Evolutionary conservation across 2,888 invertebrate genomes (phyloP).

Genomic region (Buathra laborator): DNA sequence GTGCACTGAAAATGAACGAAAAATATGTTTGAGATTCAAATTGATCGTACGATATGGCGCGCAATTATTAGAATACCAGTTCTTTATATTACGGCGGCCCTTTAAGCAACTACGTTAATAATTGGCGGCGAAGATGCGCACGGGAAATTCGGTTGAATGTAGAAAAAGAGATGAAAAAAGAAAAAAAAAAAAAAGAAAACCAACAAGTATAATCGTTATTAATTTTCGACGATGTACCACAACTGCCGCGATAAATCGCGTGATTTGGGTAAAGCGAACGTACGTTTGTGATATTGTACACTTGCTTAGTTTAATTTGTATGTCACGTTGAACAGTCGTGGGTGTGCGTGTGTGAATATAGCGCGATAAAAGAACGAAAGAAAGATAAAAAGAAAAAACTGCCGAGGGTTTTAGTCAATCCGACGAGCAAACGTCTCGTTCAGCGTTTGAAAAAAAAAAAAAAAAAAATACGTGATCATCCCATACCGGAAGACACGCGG

Average conservation of each 20-base stretch:
- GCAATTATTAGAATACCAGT: conserved; percentile 21
- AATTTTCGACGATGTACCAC: conserved; percentile 29
- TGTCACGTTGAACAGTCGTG: conserved; percentile 47
- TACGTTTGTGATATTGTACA: conserved; percentile 75
- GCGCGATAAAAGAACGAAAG: conserved; percentile 12
- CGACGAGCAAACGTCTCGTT: conserved; percentile 17
- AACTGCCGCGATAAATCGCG: conserved; percentile 47
- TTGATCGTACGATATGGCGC: conserved; percentile 21
- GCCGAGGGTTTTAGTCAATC: not conserved
- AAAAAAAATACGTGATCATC: conserved; percentile 4
- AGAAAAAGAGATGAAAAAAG: conserved; percentile 13
- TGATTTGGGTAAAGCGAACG: conserved; percentile 52
- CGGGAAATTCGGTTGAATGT: conserved; percentile 5
- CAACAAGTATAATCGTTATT: conserved; percentile 35
- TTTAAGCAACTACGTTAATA: conserved; percentile 6
- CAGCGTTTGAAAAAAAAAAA: conserved; percentile 7
- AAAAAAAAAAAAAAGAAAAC: not conserved
- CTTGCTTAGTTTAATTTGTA: conserved; percentile 72
- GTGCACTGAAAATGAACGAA: not conserved
- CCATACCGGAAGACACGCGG: not conserved
- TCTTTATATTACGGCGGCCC: conserved; percentile 25
- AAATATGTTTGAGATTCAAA: conserved; percentile 9
- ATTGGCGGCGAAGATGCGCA: conserved; percentile 3
- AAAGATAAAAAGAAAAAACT: not conserved
- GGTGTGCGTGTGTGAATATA: conserved; percentile 35